Evolutionary conservation across 2,888 invertebrate genomes (phyloP), one percentile per base, ranked within the genome.

Genomic region (Microdon myrmicae): DNA sequence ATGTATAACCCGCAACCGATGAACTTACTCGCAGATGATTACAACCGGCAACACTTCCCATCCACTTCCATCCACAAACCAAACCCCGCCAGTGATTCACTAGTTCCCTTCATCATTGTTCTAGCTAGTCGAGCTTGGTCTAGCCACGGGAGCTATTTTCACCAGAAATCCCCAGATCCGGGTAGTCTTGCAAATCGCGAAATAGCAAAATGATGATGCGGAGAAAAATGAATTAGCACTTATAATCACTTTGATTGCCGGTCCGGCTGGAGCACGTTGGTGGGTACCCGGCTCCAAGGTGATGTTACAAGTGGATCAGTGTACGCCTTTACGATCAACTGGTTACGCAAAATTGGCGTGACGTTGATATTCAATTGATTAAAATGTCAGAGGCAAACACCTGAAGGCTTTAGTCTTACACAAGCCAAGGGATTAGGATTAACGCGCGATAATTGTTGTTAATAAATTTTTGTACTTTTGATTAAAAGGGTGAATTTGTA

Each of bases 251-350:
- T 23, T 34, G 26, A 25, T 45, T 32, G 25, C 9, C 17, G 25
- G 17, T 10, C n/a, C 26, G 7, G 17, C 3, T 28, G 17, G 25
- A 32, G n/a, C n/a, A n/a, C n/a, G n/a, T n/a, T n/a, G n/a, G n/a
- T n/a, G n/a, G n/a, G n/a, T n/a, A n/a, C 31, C 8, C 2, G 3
- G 31, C 10, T 5, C 12, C 20, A 9, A 13, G 16, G 22, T 17
- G n/a, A 47, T 22, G 28, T 47, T 47, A 47, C 47, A 47, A 28
- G 14, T 28, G 28, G 28, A 47, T 35, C 35, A 47, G 25, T 34
- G 14, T 31, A n/a, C 5, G 23, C 25, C n/a, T 16, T 19, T 19
- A 35, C 19, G 45, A n/a, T 20, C 29, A 35, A 28, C 19, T 35
- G 35, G 34, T 34, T 34, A 16, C 6, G 41, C 12, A 26, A 41